Evolutionary conservation across 92 coral and sea anemone genomes (phyloP).

Genomic region (Bergia puertoricense): DNA sequence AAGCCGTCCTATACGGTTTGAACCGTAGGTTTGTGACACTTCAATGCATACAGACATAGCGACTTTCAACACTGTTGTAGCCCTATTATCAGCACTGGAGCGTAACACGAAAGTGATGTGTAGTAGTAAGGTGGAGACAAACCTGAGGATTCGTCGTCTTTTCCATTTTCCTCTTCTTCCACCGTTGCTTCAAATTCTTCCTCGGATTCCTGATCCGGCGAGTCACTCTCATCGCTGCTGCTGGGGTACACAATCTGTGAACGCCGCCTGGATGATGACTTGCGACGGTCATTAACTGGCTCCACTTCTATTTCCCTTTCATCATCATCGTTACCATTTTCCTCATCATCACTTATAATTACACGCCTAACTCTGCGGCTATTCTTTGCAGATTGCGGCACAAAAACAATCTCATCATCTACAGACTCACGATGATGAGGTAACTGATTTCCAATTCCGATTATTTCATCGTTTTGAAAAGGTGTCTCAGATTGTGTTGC

Average conservation of each 20-base stretch:
- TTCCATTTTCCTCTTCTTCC: background rate
- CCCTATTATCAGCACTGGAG: no score
- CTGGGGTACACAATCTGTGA: constrained; percentile 26
- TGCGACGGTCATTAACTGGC: background rate
- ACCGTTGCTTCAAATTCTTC: background rate
- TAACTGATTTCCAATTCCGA: background rate
- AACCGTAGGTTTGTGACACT: no score
- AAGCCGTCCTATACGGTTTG: no score
- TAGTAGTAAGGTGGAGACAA: background rate
- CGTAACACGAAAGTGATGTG: no score
- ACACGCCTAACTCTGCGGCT: background rate
- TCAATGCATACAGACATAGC: no score
- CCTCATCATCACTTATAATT: constrained; percentile 14
- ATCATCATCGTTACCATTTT: background rate
- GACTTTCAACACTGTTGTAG: no score
- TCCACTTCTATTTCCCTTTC: background rate
- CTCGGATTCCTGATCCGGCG: background rate
- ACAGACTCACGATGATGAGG: background rate
- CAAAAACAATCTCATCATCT: constrained; percentile 8
- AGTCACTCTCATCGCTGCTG: constrained; percentile 36
- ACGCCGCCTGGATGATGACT: constrained; percentile 14
- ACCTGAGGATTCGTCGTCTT: constrained; percentile 8
- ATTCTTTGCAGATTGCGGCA: background rate
- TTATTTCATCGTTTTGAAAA: background rate
- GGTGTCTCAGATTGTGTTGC: background rate